These are phyloP conservation scores for Pygocentrus nattereri DNA, from an alignment of 2,797 vertebrate genomes.

Conservation along the genomic window DNA sequence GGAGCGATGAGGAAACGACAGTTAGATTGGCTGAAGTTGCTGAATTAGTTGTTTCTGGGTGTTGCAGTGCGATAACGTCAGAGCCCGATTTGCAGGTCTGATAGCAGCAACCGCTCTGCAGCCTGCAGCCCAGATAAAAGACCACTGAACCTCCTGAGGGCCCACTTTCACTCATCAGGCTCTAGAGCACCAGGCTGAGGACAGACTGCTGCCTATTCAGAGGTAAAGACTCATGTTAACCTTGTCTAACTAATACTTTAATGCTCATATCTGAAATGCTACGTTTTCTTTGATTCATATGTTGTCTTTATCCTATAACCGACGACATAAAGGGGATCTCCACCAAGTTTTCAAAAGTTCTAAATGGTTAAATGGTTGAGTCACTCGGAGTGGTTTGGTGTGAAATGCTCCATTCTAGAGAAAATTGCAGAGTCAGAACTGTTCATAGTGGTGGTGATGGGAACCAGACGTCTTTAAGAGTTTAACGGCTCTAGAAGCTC, in stretches of 20 bases:
- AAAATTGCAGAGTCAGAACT: no score
- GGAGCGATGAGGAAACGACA: background rate
- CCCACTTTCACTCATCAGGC: background rate
- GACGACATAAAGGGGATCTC: no score
- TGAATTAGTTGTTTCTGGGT: background rate
- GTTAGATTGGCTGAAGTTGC: background rate
- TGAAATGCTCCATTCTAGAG: no score
- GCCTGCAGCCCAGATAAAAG: slow-evolving; percentile 44
- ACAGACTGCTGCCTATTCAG: background rate
- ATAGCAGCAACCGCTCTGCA: slow-evolving; percentile 29
- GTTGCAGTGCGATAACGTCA: slow-evolving; percentile 28
- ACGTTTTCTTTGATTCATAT: no score
- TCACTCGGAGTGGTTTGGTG: no score
- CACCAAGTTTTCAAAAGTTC: no score
- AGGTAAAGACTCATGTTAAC: background rate
- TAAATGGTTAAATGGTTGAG: no score
- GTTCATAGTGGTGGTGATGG: no score
- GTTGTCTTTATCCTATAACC: no score
- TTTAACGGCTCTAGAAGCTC: no score
- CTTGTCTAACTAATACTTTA: background rate
- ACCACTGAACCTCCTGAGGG: background rate
- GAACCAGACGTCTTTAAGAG: no score
- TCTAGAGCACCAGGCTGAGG: background rate
- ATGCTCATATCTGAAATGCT: no score
- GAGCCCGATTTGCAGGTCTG: slow-evolving; percentile 25